Evolutionary conservation across 2,113 vertebrate genomes (phyloP), one percentile per base, ranked within the genome.

Genomic region (Brachirus orientalis): DNA sequence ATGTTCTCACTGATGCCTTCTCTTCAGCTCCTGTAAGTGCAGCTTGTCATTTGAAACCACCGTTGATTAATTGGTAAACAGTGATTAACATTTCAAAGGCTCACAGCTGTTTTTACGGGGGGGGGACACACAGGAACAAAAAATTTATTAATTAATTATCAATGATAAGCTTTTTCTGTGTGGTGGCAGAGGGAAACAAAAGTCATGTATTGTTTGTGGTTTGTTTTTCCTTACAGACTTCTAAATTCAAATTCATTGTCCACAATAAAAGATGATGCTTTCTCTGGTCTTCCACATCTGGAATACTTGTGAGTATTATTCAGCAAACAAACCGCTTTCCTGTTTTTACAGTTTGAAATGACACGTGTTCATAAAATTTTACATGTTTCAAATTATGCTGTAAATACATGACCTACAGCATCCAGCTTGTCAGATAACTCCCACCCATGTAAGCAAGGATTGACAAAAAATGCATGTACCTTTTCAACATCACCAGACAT

Each of bases 1-100:
- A 97, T 97, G 94, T 98, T 99, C 88, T 93, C 95, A 33, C 95
- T 98, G 43, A 94, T 99, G 92, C 96, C 97, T 48, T 96, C 95
- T 58, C 89, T 98, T 74, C 96, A 98, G 91, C 89, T 99, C 84
- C 88, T 99, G 97, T 98, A 88, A 98, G 97, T 91, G 38, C 16
- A 48, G 44, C 8, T 28, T 33, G 47, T 41, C 22, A 38, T 0
- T 0, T 16, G 50, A 70, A 18, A 46, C 20, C 17, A 1, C 13
- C 5, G 37, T 33, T 14, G 17, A 51, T 44, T 22, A 1, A 38
- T 14, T 45, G 35, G 9, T 62, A 18, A 61, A 28, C n/a, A 19
- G 13, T 1, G 2, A 22, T 55, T 51, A 3, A 47, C 13, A 46
- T 57, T 18, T 16, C n/a, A n/a, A n/a, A n/a, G n/a, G n/a, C n/a